Evolutionary conservation across 92 coral and sea anemone genomes (phyloP).

Genomic region (Virgularia gustaviana): DNA sequence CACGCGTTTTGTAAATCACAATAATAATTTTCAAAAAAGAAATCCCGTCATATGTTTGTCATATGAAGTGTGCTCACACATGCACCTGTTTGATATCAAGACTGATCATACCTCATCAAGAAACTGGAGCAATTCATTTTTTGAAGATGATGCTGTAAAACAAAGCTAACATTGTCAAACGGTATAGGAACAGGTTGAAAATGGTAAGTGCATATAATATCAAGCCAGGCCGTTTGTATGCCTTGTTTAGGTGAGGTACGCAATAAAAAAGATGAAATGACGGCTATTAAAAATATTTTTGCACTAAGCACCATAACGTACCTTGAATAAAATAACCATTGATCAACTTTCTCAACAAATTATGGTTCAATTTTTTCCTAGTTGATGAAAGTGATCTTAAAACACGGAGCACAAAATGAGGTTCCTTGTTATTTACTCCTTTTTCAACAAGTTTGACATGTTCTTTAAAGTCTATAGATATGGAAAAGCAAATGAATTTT

Average conservation of each 20-base stretch:
- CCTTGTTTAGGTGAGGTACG: too few relatives aligned
- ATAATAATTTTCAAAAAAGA: too few relatives aligned
- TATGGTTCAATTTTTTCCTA: constrained; percentile 76
- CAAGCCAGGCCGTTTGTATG: neutral
- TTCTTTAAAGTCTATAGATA: constrained; percentile 70
- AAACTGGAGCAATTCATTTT: constrained; percentile 77
- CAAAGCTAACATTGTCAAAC: neutral
- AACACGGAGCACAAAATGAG: constrained; percentile 73
- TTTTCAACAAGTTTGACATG: constrained; percentile 90
- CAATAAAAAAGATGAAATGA: too few relatives aligned
- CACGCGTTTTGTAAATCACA: too few relatives aligned
- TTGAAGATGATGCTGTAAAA: constrained; percentile 72
- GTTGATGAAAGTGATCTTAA: constrained; percentile 87
- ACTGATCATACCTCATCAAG: constrained; percentile 95
- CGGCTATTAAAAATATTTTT: too few relatives aligned
- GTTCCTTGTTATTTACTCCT: constrained; percentile 84
- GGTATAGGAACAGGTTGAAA: neutral
- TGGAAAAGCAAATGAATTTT: too few relatives aligned
- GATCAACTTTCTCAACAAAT: constrained; percentile 75
- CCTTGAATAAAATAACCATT: constrained; percentile 89
- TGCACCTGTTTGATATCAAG: too few relatives aligned
- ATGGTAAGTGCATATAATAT: too few relatives aligned
- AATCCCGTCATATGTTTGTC: too few relatives aligned
- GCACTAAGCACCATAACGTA: too few relatives aligned
- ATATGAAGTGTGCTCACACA: too few relatives aligned